Base-by-base conservation (phyloP, 2,888 invertebrate species). In the Hoplodrina ambigua region DNA sequence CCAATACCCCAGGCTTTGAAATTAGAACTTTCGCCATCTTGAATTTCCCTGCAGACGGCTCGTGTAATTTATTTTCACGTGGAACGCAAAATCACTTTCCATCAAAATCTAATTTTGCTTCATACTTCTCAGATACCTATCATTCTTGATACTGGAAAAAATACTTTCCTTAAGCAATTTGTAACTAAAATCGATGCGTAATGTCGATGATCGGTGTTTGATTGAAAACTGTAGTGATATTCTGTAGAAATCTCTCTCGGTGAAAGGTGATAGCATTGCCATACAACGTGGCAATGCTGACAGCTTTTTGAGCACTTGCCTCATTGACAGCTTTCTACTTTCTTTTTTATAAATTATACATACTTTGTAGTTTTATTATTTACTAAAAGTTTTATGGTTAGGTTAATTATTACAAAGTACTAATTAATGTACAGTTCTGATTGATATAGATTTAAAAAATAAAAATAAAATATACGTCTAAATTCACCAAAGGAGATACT, bases 31-130 rank as follows among this genome's bases (percentile, higher is more conserved):
- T 67, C 44, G 52, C 69, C 61, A 68, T 64, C 75, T 69, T 74
- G 64, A 73, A 73, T 81, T 81, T 81, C 69, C 84, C 78, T 63
- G 62, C 61, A 81, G 78, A 81, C 64, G 57, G 61, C 46, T 68
- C 15, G 50, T 17, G 75, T 69, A 83, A 81, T 71, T 68, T 80
- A 66, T 69, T 68, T 80, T 66, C 54, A 74, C 76, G 67, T 70
- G 50, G 55, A 66, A 65, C 62, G 59, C 61, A 75, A 66, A 80
- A 83, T 83, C 60, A 83, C 64, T 83, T 75, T 64, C 55, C 54
- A 80, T 75, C 69, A 65, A 80, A 69, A 69, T 75, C 69, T 59
- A 73, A 67, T 79, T 78, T 66, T 64, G 15, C 37, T 13, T 72
- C 11, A 60, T 52, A 37, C 49, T 58, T 61, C 60, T 41, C 19